phyloP scores from a whole-genome alignment of 2,797 vertebrate species.

The Echeneis naucrates region DNA sequence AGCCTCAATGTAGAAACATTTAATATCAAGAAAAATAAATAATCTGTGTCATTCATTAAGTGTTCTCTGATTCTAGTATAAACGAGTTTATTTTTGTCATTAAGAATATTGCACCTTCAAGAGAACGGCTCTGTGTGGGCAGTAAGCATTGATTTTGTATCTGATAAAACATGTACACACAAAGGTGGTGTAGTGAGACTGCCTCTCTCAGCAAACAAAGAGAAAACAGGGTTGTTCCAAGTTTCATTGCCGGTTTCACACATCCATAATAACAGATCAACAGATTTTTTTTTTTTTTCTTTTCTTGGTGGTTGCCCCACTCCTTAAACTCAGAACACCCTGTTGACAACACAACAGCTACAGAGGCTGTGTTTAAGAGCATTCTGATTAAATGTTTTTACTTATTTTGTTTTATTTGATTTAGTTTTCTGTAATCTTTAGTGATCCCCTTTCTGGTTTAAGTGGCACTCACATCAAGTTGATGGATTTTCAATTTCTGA shows the following conservation, averaged over 20 bases:
- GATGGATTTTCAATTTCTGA: constrained; percentile 37
- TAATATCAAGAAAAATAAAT: constrained; percentile 10
- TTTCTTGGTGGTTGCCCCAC: constrained; percentile 29
- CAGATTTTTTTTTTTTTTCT: constrained; percentile 20
- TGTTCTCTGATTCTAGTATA: constrained; percentile 20
- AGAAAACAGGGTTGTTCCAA: constrained; percentile 16
- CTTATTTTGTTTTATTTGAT: constrained; percentile 32
- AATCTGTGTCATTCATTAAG: constrained; percentile 22
- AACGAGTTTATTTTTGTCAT: constrained; percentile 16
- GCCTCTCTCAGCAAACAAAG: constrained; percentile 9
- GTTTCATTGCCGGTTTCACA: neutral
- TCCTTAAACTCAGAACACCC: neutral
- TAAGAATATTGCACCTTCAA: constrained; percentile 18
- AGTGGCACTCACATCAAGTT: constrained; percentile 11
- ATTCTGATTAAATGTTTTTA: constrained; percentile 37
- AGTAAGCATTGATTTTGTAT: constrained; percentile 36
- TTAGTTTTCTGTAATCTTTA: constrained; percentile 20
- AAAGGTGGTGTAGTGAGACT: constrained; percentile 16
- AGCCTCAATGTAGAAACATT: neutral
- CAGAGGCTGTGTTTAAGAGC: neutral
- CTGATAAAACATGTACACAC: constrained; percentile 41
- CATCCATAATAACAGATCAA: constrained; percentile 27
- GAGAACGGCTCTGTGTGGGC: constrained; percentile 21
- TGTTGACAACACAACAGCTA: constrained; percentile 1
- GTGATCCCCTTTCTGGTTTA: constrained; percentile 10